phyloP scores from a whole-genome alignment of 1,140 invertebrate genomes.

The Brachionus rubens region DNA sequence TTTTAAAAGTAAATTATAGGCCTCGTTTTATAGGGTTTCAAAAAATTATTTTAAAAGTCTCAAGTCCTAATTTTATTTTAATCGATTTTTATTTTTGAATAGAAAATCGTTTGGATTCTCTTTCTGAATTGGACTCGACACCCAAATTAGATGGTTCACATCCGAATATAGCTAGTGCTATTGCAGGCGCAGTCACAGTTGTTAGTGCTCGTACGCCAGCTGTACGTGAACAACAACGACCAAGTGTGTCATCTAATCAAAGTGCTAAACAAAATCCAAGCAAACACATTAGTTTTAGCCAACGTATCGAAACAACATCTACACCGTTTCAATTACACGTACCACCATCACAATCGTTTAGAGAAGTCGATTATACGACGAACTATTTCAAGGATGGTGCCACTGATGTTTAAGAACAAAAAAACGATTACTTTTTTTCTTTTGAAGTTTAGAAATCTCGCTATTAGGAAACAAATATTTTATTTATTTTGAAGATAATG shows the following conservation, averaged over 20 bases:
- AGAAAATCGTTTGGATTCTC: not conserved
- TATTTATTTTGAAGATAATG: too few species aligned
- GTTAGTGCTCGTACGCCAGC: slow-evolving; percentile 28
- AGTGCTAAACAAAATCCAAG: not conserved
- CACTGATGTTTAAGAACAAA: slow-evolving; percentile 38
- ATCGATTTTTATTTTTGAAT: not conserved
- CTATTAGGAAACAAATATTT: too few species aligned
- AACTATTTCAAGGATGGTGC: slow-evolving; percentile 20
- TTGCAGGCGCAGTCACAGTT: not conserved
- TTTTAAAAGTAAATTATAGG: not conserved
- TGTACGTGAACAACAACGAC: slow-evolving; percentile 1
- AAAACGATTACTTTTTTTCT: too few species aligned
- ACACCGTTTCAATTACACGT: slow-evolving; percentile 34
- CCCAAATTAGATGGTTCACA: not conserved
- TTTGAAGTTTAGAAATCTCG: too few species aligned
- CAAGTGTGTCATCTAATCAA: not conserved
- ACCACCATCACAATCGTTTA: slow-evolving; percentile 19
- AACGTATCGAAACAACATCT: slow-evolving; percentile 40
- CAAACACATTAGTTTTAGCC: slow-evolving; percentile 36
- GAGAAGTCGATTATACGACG: slow-evolving; percentile 34
- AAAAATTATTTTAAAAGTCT: too few species aligned
- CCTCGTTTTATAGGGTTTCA: too few species aligned
- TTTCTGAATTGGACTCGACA: not conserved
- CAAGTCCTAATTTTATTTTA: not conserved
- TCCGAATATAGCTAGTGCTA: not conserved